Conservation (phyloP, 1,140 invertebrate genomes). For the Drosophila nikananu region DNA sequence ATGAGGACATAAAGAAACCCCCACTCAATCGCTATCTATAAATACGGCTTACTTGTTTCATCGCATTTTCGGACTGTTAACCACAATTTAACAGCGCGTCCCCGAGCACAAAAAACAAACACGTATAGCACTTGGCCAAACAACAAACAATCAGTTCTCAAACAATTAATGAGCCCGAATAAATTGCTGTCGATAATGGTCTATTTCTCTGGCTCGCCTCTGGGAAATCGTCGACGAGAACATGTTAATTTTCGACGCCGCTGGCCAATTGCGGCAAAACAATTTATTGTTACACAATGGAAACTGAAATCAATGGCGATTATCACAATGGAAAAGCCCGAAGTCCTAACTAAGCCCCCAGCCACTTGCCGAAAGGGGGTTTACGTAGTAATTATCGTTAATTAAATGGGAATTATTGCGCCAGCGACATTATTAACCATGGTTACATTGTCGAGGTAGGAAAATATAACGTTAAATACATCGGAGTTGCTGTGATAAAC, state of each 20-base stretch:
- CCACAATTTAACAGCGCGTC: slow-evolving; percentile 54
- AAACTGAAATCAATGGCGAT: slow-evolving; percentile 52
- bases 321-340: slow-evolving; percentile 31
- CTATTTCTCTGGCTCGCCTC: slow-evolving; percentile 43
- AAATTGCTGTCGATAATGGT: slow-evolving; percentile 72
- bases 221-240: slow-evolving; percentile 39
- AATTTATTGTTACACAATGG: slow-evolving; percentile 73
- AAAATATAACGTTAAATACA: not conserved
- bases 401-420: slow-evolving; percentile 40
- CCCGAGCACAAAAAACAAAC: slow-evolving; percentile 17
- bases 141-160: slow-evolving; percentile 36
- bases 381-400: slow-evolving; percentile 43
- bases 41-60: slow-evolving; percentile 39
- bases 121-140: slow-evolving; percentile 29
- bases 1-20: not conserved
- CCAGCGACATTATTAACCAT: slow-evolving; percentile 24
- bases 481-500: not conserved
- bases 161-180: slow-evolving; percentile 68
- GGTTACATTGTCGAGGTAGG: slow-evolving; percentile 19
- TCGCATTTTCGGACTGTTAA: slow-evolving; percentile 25
- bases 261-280: slow-evolving; percentile 43
- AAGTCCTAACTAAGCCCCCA: slow-evolving; percentile 9
- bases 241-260: slow-evolving; percentile 72
- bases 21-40: slow-evolving; percentile 19
- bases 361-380: slow-evolving; percentile 3